Evolutionary conservation across 92 coral and sea anemone species (phyloP), one percentile per base, ranked within the genome.

Genomic region (Bergia sp.): DNA sequence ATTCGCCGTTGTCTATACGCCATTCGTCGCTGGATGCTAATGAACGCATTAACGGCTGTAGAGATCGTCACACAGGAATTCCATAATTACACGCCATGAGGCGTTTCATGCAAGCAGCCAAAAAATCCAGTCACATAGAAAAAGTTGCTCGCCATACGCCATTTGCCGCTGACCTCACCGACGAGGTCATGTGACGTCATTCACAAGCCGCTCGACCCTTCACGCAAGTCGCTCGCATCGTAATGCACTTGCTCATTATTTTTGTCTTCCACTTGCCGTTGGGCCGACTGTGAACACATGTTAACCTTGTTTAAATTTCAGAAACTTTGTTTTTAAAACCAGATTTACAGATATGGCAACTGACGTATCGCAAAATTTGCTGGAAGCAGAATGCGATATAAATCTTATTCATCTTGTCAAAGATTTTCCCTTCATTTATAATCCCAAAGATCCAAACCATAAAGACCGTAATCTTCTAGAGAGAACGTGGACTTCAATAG

Each of bases 241-340:
- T 67, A 67, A 67, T 67, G 73, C 73, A 67, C 73, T 67, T 20
- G 73, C 21, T 67, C 73, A 67, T 67, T 67, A 21, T 29, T 67
- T 67, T 67, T 67, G 73, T 67, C 12, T 67, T 67, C 73, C 29
- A 67, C 21, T 55, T 29, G 73, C 29, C 73, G 73, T 67, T 67
- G 12, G 73, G 29, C 73, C n/a, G 73, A 67, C 73, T 67, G 73
- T 67, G 21, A 9, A 67, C 73, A n/a, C n/a, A n/a, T n/a, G n/a
- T n/a, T n/a, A n/a, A n/a, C n/a, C n/a, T n/a, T n/a, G n/a, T n/a
- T n/a, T n/a, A n/a, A n/a, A n/a, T n/a, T n/a, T n/a, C n/a, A n/a
- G n/a, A n/a, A n/a, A n/a, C n/a, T n/a, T n/a, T n/a, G n/a, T n/a
- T n/a, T n/a, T n/a, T n/a, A n/a, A n/a, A n/a, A n/a, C n/a, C n/a